phyloP scores from a whole-genome alignment of 2,113 vertebrate genomes.

The Athene noctua region DNA sequence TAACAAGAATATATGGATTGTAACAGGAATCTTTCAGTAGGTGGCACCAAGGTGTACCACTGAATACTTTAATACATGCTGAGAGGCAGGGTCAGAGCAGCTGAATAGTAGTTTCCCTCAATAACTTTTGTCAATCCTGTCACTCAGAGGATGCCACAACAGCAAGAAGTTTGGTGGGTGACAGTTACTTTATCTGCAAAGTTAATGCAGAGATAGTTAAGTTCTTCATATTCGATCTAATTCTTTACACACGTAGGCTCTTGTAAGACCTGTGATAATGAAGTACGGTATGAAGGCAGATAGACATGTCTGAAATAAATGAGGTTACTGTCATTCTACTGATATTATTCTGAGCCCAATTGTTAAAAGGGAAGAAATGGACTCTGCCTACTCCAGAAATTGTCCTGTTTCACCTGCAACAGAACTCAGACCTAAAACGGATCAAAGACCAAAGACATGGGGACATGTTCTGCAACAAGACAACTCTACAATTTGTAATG shows the following conservation, averaged over 20 bases:
- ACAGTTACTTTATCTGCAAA: background rate
- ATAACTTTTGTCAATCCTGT: background rate
- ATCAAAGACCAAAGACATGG: background rate
- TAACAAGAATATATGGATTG: background rate
- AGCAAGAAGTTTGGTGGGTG: background rate
- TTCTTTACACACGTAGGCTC: background rate
- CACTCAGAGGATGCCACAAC: background rate
- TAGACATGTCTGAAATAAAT: background rate
- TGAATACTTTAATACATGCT: background rate
- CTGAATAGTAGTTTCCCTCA: background rate
- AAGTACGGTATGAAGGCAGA: background rate
- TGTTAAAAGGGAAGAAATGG: background rate
- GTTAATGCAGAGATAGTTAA: background rate
- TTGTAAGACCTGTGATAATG: background rate
- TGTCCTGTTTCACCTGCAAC: background rate
- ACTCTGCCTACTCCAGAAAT: background rate
- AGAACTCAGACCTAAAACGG: background rate
- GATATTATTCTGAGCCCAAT: background rate
- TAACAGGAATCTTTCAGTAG: background rate
- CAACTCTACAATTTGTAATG: background rate
- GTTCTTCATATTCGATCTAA: background rate
- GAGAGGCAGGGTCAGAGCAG: background rate
- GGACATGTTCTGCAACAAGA: background rate
- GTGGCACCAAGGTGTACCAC: background rate
- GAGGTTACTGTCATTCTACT: background rate